These are phyloP conservation scores for Arrhopalites spinosus DNA, from an alignment of 2,888 invertebrate species.

Conservation along the genomic window DNA sequence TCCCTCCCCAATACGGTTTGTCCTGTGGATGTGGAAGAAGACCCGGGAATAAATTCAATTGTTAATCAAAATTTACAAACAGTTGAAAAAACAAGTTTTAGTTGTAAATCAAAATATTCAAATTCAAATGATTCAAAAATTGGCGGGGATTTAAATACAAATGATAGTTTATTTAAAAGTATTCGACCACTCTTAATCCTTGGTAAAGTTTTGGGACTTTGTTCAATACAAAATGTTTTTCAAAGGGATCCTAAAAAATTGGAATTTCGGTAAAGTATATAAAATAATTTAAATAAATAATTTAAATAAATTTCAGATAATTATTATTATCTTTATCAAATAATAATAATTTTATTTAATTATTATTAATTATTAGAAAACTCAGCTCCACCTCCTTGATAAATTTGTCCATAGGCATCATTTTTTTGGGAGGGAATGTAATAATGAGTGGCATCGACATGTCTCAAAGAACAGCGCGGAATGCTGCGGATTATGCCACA, in stretches of 20 bases:
- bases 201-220: constrained; percentile 24
- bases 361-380: neutral
- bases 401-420: neutral
- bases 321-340: neutral
- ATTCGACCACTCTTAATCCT: constrained; percentile 17
- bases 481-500: neutral
- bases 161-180: neutral
- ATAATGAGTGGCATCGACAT: neutral
- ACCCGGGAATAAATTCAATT: too few relatives aligned
- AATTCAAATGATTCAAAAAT: too few relatives aligned
- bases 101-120: too few relatives aligned
- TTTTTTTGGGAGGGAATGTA: neutral
- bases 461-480: neutral
- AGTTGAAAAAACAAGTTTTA: too few relatives aligned
- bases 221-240: neutral
- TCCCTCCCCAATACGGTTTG: too few relatives aligned
- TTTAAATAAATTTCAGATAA: too few relatives aligned
- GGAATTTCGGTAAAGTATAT: constrained; percentile 9
- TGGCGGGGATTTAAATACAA: too few relatives aligned
- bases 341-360: neutral
- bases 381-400: neutral
- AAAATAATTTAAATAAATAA: too few relatives aligned
- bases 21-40: too few relatives aligned
- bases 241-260: neutral
- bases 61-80: too few relatives aligned